Evolutionary conservation across 2,113 vertebrate genomes (phyloP), one percentile per base, ranked within the genome.

Genomic region (Ammodramus savannarum): DNA sequence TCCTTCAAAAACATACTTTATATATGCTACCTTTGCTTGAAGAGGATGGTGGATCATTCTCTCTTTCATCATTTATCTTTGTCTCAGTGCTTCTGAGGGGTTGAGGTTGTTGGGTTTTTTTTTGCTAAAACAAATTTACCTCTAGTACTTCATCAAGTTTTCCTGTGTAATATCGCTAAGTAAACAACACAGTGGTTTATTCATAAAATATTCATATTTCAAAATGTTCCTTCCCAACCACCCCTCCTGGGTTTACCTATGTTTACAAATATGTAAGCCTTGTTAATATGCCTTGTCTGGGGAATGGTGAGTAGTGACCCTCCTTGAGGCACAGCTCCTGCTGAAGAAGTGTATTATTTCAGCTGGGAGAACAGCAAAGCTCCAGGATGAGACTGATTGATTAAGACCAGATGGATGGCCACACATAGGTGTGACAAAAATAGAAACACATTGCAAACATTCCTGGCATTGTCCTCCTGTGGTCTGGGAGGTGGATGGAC

Each of bases 371-470:
- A 96, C 97, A 97, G 95, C 97, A 98, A 97, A 97, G 98, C 97
- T 97, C 97, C 39, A 83, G 98, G 98, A 98, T 98, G 97, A 98
- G 97, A 97, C 98, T 98, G 98, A 99, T 98, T 98, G 98, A 99
- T 99, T 98, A 98, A 98, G 98, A 98, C 98, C 98, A 99, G 98
- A 99, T 99, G 99, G 98, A 98, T 96, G 97, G 98, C 98, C 98
- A 98, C 98, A 98, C 98, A 98, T 98, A 98, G 98, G 98, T 98
- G 97, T 51, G 98, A 98, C 98, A 90, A 98, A 99, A 99, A 99
- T 98, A 99, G 98, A 98, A 98, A 97, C 98, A 90, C 98, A 98
- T 98, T 97, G 98, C 98, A 98, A 97, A 97, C 98, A 98, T 99
- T 99, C 98, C 98, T 98, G 96, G 90, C 98, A 96, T 96, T 93